phyloP scores from a whole-genome alignment of 2,113 vertebrate genomes.

The Heterochromis multidens region DNA sequence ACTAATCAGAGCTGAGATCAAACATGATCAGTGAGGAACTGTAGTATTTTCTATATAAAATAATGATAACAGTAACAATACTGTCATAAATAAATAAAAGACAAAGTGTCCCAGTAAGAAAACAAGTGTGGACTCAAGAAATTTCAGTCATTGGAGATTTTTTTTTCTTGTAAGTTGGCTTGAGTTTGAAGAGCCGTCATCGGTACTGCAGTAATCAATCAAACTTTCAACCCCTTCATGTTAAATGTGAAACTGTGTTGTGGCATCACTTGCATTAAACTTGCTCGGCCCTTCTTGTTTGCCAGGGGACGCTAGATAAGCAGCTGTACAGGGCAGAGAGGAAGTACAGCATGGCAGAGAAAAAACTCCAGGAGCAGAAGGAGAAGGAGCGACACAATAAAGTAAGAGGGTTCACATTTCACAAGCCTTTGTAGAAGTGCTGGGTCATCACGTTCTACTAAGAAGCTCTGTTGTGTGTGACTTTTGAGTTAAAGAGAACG shows the following conservation, averaged over 20 bases:
- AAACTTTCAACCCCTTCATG: not conserved
- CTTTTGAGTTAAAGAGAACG: not conserved
- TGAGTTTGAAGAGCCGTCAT: not conserved
- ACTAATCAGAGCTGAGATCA: not conserved
- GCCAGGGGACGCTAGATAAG: conserved; percentile 58
- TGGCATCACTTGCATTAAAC: not conserved
- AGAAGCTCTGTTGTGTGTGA: not conserved
- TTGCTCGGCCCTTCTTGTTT: not conserved
- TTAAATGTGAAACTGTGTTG: not conserved
- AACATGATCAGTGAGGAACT: not conserved
- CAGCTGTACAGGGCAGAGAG: conserved; percentile 52
- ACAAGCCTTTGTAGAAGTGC: fast-evolving
- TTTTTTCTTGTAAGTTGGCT: not conserved
- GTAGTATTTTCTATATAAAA: not conserved
- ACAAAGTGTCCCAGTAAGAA: too few relatives aligned
- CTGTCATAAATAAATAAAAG: not conserved
- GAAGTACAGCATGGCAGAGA: conserved; percentile 62
- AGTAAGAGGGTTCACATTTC: conserved; percentile 20
- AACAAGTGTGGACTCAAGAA: too few relatives aligned
- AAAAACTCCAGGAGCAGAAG: conserved; percentile 65
- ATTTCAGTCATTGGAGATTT: too few relatives aligned
- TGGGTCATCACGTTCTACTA: not conserved
- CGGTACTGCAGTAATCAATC: not conserved
- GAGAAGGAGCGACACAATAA: conserved; percentile 66
- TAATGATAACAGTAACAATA: not conserved